These are phyloP conservation scores for Acanthisitta chloris DNA, from an alignment of 2,113 vertebrate species.

Conservation along the genomic window DNA sequence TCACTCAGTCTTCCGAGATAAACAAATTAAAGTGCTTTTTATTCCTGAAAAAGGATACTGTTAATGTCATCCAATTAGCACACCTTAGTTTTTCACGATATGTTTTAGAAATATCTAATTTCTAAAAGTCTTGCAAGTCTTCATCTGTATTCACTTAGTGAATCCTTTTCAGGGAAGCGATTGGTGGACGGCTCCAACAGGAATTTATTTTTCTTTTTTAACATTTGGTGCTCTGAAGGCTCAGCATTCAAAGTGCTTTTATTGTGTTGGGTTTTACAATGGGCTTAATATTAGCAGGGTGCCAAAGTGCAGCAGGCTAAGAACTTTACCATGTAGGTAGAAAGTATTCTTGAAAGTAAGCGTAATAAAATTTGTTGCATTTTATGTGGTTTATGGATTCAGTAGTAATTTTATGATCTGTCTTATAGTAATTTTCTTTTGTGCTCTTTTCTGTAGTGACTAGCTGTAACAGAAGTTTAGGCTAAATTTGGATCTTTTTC, in stretches of 20 bases:
- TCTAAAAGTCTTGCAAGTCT: slow-evolving; percentile 60
- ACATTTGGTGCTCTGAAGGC: slow-evolving; percentile 76
- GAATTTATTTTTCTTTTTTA: slow-evolving; percentile 76
- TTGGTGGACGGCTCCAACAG: slow-evolving; percentile 71
- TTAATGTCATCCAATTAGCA: slow-evolving; percentile 51
- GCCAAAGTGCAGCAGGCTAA: slow-evolving; percentile 73
- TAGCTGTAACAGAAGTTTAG: not conserved
- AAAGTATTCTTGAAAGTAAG: slow-evolving; percentile 63
- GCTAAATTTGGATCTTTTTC: slow-evolving; percentile 8
- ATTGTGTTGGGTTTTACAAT: slow-evolving; percentile 76
- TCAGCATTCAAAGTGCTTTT: slow-evolving; percentile 76
- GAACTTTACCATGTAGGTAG: slow-evolving; percentile 72
- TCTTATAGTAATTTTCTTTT: slow-evolving; percentile 39
- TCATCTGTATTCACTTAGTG: slow-evolving; percentile 68
- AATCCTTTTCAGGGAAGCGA: slow-evolving; percentile 65
- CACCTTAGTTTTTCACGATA: slow-evolving; percentile 48
- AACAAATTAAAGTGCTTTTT: not conserved
- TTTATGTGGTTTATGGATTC: slow-evolving; percentile 52
- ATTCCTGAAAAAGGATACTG: slow-evolving; percentile 17
- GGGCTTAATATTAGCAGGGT: slow-evolving; percentile 75
- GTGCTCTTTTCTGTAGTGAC: slow-evolving; percentile 20
- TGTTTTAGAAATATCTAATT: slow-evolving; percentile 44
- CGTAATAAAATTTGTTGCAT: slow-evolving; percentile 49
- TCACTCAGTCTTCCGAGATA: slow-evolving; percentile 8
- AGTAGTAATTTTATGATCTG: slow-evolving; percentile 54